phyloP scores from a whole-genome alignment of 2,113 vertebrate genomes.

The mouse (Mus musculus) region GRCm39 chrX:163739501-163740000 shows the following conservation, averaged over 20 bases:
- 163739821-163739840: conserved; percentile 20
- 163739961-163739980: conserved; percentile 49
- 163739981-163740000: conserved; percentile 51
- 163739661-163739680: neutral
- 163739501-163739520: conserved; percentile 97
- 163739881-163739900: neutral
- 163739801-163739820: neutral
- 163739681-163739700: neutral
- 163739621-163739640: neutral
- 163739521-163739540: conserved; percentile 31
- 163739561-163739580: conserved; percentile 36
- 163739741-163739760: neutral
- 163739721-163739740: neutral
- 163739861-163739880: conserved; percentile 43
- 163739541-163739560: conserved; percentile 23
- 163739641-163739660: neutral
- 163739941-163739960: conserved; percentile 35
- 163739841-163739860: conserved; percentile 45
- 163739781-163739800: conserved; percentile 30
- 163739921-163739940: conserved; percentile 47
- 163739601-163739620: neutral
- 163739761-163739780: conserved; percentile 50
- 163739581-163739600: conserved; percentile 18
- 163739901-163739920: neutral
- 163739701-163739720: neutral